phyloP scores from a whole-genome alignment of 2,797 vertebrate genomes.

The Lepus oiostolus region DNA sequence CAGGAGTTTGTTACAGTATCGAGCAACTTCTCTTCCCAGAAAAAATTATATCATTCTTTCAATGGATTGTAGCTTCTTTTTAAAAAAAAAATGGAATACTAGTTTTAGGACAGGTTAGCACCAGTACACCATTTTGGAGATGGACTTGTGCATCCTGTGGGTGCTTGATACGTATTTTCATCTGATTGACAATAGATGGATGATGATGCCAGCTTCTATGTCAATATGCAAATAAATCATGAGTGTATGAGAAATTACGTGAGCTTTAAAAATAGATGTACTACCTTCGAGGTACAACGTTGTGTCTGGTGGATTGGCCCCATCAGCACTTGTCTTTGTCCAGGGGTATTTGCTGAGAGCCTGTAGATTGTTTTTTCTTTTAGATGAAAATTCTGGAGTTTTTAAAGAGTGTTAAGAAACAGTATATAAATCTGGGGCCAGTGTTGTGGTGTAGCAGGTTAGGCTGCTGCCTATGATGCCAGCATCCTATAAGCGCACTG shows the following conservation, averaged over 20 bases:
- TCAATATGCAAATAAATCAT: slow-evolving; percentile 68
- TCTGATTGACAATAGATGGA: slow-evolving; percentile 3
- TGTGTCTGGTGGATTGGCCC: background rate
- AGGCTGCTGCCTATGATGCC: no score
- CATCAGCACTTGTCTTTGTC: background rate
- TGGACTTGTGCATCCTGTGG: slow-evolving; percentile 34
- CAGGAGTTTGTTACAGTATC: slow-evolving; percentile 15
- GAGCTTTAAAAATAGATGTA: slow-evolving; percentile 56
- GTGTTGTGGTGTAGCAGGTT: no score
- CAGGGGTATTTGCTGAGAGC: slow-evolving; percentile 11
- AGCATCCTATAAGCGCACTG: no score
- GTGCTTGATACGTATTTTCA: slow-evolving; percentile 11
- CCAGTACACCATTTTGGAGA: background rate
- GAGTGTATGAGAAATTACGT: slow-evolving; percentile 63
- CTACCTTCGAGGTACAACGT: slow-evolving; percentile 53
- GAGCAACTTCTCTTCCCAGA: slow-evolving; percentile 44
- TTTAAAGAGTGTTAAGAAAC: slow-evolving; percentile 50
- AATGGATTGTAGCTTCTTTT: slow-evolving; percentile 33
- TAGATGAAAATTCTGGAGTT: slow-evolving; percentile 45
- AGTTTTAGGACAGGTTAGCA: slow-evolving; percentile 16
- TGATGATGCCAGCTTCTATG: slow-evolving; percentile 54
- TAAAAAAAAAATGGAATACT: background rate
- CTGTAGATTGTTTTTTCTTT: background rate
- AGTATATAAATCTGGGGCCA: no score
- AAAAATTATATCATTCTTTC: slow-evolving; percentile 52